Base-by-base conservation (phyloP, 2,888 invertebrate species). In the Lasioglossum figueresi region DNA sequence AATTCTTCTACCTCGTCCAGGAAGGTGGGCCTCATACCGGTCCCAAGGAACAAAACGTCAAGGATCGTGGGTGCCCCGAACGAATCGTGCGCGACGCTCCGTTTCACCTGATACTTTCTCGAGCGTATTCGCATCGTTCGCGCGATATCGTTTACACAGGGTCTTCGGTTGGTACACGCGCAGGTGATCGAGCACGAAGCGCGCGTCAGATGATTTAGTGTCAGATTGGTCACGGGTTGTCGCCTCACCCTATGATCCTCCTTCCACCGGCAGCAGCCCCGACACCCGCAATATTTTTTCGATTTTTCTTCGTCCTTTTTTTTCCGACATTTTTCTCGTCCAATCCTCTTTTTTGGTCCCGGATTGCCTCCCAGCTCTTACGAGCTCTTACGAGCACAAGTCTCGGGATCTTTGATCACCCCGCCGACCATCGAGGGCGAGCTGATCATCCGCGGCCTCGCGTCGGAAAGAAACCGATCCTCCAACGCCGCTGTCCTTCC, bases 151-250 rank as follows among this genome's bases (percentile, higher is more conserved):
- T 83, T 74, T 83, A 81, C 76, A 76, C 76, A 72, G 70, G 34
- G 43, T 37, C 78, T 45, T 56, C 73, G 56, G 71, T 45, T 6
- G 19, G 73, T 77, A 81, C 79, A 68, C 84, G 86, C 84, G 86
- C 84, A 83, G 79, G 79, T 84, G 83, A 73, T 81, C 87, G 82
- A 81, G 90, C 89, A 90, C 89, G 88, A 86, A 91, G 88, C 91
- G 91, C 92, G 90, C 91, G 92, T 93, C 93, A 90, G 93, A 93
- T 93, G 93, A 93, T 93, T 93, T 94, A 93, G 93, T 91, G 93
- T 92, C 91, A 92, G 93, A 93, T 93, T 93, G 93, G 93, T 93
- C 93, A 93, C 93, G 94, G 93, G 91, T 93, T 93, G 93, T 93
- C 93, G 93, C 91, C 93, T 93, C 91, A 92, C 89, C 89, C 92